Evolutionary conservation across 1,140 invertebrate genomes (phyloP), one percentile per base, ranked within the genome.

Genomic region (Doryteuthis pealeii): DNA sequence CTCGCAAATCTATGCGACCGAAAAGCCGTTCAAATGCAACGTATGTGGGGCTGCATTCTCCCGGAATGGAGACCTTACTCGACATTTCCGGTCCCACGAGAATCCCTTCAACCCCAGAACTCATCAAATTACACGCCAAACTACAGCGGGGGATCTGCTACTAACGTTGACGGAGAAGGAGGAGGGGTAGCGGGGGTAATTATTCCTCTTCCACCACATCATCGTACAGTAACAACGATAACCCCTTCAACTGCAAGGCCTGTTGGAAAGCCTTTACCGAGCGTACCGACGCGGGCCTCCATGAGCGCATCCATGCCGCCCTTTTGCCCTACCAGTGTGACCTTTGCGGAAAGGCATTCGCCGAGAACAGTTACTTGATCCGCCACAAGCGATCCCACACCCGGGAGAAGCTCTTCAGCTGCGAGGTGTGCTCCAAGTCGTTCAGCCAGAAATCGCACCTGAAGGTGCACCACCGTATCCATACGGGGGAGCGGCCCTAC

Each of bases 51-150:
- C 88, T 58, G 89, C 89, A 0, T 90, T 90, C 77, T 80, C 89
- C 43, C 89, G 90, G 74, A 89, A 89, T 3, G 89, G 89, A 8
- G 90, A 90, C 79, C 79, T 90, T 40, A 90, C 88, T 2, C 80
- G 89, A 5, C 89, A 90, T 78, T 78, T 86, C 15, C 81, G 89
- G 32, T 90, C 89, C 0, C 89, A 90, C 78, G 54, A 62, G 18
- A 18, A 62, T 6, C 18, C 54, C 18, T 18, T 62, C 18, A 8
- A 14, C 10, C 54, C 54, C 2, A 62, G 18, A 62, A 62, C 54
- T 14, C 18, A 22, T 28, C 54, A 62, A 62, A 62, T 62, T 62
- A n/a, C 26, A 62, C 18, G 6, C 26, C 54, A n/a, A 28, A 28
- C 6, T 62, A 62, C 18, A 28, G 10, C 5, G 26, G 18, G 5